Percentiles rank a stretch among this genome's conserved stretches.
Conservation (phyloP, 35 echinoderm and acorn worm species). For the Lytechinus variegatus region DNA sequence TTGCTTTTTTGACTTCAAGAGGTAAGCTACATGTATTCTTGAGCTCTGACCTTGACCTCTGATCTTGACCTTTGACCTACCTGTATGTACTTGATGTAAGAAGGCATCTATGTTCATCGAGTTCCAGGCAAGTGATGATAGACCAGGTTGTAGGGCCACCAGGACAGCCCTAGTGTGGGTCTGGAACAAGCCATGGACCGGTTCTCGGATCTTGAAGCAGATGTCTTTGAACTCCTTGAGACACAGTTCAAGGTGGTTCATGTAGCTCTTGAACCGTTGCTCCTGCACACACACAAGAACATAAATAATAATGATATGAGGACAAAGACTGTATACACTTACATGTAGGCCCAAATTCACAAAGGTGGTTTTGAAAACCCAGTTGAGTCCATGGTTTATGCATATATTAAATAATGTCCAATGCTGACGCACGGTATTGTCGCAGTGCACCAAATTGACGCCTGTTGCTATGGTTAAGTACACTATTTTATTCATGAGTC, state of each 20-base stretch:
- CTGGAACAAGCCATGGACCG: slow-evolving; percentile 78
- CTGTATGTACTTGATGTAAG: slow-evolving; percentile 92
- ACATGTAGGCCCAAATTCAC: too few species aligned
- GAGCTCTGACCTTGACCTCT: background rate
- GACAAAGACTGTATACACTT: too few species aligned
- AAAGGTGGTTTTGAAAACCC: too few species aligned
- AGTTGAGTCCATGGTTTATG: too few species aligned
- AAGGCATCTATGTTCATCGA: slow-evolving; percentile 99
- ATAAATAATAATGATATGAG: too few species aligned
- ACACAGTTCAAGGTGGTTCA: slow-evolving; percentile 91
- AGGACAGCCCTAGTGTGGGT: slow-evolving; percentile 75
- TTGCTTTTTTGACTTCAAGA: too few species aligned
- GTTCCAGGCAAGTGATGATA: slow-evolving; percentile 91
- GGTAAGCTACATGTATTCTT: too few species aligned
- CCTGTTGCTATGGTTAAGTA: too few species aligned
- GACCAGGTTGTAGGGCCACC: slow-evolving; percentile 85
- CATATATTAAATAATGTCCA: too few species aligned
- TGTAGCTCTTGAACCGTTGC: slow-evolving; percentile 97
- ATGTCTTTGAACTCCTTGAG: slow-evolving; percentile 82
- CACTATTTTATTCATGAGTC: too few species aligned
- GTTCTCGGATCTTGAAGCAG: slow-evolving; percentile 61
- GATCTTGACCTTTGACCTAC: slow-evolving; percentile 49
- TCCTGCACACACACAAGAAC: slow-evolving; percentile 54
- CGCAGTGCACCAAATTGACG: too few species aligned
- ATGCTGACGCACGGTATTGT: too few species aligned